Base-by-base conservation (phyloP, 2,797 vertebrate genomes). In the Danio jaintianensis region DNA sequence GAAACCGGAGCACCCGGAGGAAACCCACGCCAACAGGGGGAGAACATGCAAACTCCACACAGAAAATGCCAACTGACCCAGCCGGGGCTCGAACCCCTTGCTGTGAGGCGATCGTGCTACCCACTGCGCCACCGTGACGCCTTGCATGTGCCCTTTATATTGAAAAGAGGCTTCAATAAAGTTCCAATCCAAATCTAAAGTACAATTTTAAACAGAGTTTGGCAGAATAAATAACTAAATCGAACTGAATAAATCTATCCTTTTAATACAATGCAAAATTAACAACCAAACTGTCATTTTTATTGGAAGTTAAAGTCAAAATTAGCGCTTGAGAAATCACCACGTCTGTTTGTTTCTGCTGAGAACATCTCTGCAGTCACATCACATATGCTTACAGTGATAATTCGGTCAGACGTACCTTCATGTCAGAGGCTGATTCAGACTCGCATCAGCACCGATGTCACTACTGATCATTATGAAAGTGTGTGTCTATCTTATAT, bases 381-480 rank as follows among this genome's bases (percentile, higher is more conserved):
- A 22, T 77, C 75, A 68, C 43, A 40, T n/a, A 20, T 20, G 40
- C 15, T 47, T 6, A 58, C 1, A 11, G 16, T 38, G 40, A 48
- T 58, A 55, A 66, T 29, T 67, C 9, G 10, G 47, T 55, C 63
- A 36, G 48, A 45, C 1, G 4, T 2, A 7, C 48, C 62, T 13
- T 77, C 18, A 61, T 56, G 50, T 56, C 75, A 56, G 47, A 75
- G 47, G 48, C 59, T 61, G 42, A 61, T 56, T 75, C 22, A 15
- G 74, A n/a, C 13, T 48, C 13, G 20, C 48, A 76, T 40, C 74
- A 76, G 74, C 74, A 29, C 29, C 53, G n/a, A 16, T 64, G 73
- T 64, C 61, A 53, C 36, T 16, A 11, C 13, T 64, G 9, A 12
- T 71, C 68, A 55, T 55, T 29, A 22, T 52, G 67, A 36, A 45